Conservation (phyloP, 2,113 vertebrate species). For the Sprattus sprattus region DNA sequence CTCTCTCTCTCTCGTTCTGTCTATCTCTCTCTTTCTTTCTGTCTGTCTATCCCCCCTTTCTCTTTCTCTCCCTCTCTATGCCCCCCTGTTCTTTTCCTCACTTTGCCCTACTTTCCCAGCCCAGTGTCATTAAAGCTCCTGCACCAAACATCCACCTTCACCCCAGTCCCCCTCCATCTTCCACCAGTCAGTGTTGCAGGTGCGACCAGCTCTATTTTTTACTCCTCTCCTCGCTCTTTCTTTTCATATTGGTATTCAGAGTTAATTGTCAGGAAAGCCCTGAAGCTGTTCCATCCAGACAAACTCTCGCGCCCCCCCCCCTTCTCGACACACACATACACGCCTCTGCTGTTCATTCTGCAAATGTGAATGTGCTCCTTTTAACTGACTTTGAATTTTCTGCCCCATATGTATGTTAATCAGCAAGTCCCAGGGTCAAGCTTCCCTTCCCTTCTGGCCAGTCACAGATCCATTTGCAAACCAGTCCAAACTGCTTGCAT, state of each 20-base stretch:
- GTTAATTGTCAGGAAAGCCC: slow-evolving; percentile 22
- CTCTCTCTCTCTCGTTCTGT: neutral
- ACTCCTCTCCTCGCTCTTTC: neutral
- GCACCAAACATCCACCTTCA: slow-evolving; percentile 22
- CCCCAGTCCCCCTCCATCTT: neutral
- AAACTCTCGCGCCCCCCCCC: neutral
- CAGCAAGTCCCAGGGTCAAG: neutral
- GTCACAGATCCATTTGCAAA: neutral
- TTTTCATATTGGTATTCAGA: slow-evolving; percentile 24
- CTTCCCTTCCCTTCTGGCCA: neutral
- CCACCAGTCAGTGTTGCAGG: neutral
- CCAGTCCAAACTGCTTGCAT: neutral
- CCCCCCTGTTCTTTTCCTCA: neutral
- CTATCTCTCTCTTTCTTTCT: neutral
- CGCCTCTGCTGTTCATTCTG: slow-evolving; percentile 9
- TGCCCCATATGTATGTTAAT: slow-evolving; percentile 17
- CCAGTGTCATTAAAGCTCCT: slow-evolving; percentile 11
- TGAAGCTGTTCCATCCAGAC: slow-evolving; percentile 1
- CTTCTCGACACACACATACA: neutral
- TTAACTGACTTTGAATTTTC: slow-evolving; percentile 14
- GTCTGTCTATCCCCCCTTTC: neutral
- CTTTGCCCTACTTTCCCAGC: slow-evolving; percentile 31
- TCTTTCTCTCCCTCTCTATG: neutral
- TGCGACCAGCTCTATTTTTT: slow-evolving; percentile 8
- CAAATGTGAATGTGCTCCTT: slow-evolving; percentile 17